Conservation (phyloP, 2,113 vertebrate species). For the Coreoperca whiteheadi region DNA sequence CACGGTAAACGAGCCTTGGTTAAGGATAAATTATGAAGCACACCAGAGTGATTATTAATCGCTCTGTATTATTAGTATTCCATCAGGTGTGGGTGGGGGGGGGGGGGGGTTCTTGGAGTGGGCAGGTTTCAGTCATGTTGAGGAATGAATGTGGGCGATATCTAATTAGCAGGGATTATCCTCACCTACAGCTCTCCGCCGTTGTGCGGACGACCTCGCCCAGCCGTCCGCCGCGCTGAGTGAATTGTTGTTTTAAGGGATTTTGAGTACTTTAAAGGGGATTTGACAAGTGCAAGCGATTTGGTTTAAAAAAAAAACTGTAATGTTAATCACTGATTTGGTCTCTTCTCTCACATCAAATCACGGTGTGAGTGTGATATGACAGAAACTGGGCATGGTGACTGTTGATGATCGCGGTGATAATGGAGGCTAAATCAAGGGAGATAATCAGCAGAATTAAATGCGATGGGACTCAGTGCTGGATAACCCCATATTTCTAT, state of each 20-base stretch:
- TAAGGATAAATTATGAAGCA: conserved; percentile 7
- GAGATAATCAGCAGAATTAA: conserved; percentile 11
- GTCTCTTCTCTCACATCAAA: conserved; percentile 38
- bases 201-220: conserved; percentile 58
- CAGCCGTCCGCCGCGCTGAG: conserved; percentile 45
- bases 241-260: conserved; percentile 67
- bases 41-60: conserved; percentile 51
- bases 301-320: conserved; percentile 44
- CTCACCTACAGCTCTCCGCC: conserved; percentile 66
- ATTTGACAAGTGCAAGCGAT: conserved; percentile 64
- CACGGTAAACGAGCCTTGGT: background rate
- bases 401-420: conserved; percentile 23
- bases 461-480: background rate
- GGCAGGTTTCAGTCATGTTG: conserved; percentile 78
- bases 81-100: conserved; percentile 69
- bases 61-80: conserved; percentile 67
- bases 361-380: conserved; percentile 44
- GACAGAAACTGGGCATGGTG: conserved; percentile 62
- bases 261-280: conserved; percentile 77
- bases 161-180: conserved; percentile 86
- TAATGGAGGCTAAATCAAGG: conserved; percentile 19
- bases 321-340: conserved; percentile 53
- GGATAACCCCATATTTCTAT: conserved; percentile 15
- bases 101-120: conserved; percentile 66
- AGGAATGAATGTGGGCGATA: conserved; percentile 70